Evolutionary conservation across 2,888 invertebrate species (phyloP).

Genomic region (Nomada fucata): DNA sequence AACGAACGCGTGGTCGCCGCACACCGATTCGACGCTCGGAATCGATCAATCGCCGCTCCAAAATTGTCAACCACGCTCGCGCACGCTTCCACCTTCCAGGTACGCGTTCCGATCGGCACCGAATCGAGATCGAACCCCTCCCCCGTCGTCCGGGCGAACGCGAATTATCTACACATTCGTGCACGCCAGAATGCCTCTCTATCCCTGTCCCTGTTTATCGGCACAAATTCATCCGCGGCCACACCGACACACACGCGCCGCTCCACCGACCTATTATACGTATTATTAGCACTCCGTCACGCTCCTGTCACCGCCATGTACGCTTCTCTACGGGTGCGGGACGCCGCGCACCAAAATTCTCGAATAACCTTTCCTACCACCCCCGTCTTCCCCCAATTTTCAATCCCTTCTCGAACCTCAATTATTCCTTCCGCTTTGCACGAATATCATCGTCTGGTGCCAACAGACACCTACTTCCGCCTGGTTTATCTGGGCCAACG

Average conservation of each 20-base stretch:
- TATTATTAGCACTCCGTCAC: slow-evolving; percentile 80
- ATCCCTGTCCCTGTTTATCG: slow-evolving; percentile 39
- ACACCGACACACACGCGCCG: slow-evolving; percentile 41
- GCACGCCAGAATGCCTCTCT: slow-evolving; percentile 22
- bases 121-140: slow-evolving; percentile 37
- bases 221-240: slow-evolving; percentile 45
- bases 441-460: not conserved
- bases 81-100: too few species aligned
- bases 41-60: slow-evolving; percentile 23
- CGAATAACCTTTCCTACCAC: slow-evolving; percentile 19
- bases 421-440: not conserved
- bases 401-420: not conserved
- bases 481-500: too few species aligned
- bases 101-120: slow-evolving; percentile 30
- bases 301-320: slow-evolving; percentile 76
- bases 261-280: slow-evolving; percentile 73
- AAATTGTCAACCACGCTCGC: slow-evolving; percentile 18
- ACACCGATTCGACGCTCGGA: slow-evolving; percentile 33
- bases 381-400: slow-evolving; percentile 23
- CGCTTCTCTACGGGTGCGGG: slow-evolving; percentile 67
- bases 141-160: not conserved
- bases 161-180: slow-evolving; percentile 9
- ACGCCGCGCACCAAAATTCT: slow-evolving; percentile 55
- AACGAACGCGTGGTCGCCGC: not conserved
- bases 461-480: too few species aligned